Evolutionary conservation across 1,140 invertebrate genomes (phyloP).

Genomic region (Drosophila rufa): DNA sequence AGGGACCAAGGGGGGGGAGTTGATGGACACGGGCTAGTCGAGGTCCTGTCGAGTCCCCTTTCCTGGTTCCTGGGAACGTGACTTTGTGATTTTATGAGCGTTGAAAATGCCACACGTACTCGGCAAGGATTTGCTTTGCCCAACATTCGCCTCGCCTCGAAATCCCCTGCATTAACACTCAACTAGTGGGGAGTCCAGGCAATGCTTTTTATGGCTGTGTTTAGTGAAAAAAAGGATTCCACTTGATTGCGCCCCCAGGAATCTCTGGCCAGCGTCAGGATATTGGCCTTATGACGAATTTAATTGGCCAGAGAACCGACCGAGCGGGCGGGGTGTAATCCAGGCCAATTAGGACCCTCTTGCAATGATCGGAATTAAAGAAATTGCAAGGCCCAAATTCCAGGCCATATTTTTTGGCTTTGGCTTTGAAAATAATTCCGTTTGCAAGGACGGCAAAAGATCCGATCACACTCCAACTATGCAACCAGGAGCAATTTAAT

Average conservation of each 20-base stretch:
- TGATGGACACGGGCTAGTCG: slow-evolving; percentile 70
- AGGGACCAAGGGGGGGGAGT: slow-evolving; percentile 14
- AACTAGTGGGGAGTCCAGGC: slow-evolving; percentile 64
- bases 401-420: background rate
- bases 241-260: slow-evolving; percentile 67
- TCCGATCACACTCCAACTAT: slow-evolving; percentile 33
- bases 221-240: slow-evolving; percentile 79
- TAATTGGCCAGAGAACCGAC: slow-evolving; percentile 18
- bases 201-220: slow-evolving; percentile 79
- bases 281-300: slow-evolving; percentile 42
- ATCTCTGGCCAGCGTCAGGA: slow-evolving; percentile 14
- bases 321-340: slow-evolving; percentile 22
- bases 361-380: slow-evolving; percentile 26
- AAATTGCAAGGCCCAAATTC: slow-evolving; percentile 1
- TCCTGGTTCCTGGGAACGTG: slow-evolving; percentile 54
- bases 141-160: slow-evolving; percentile 1
- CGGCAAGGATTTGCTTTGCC: slow-evolving; percentile 55
- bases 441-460: slow-evolving; percentile 42
- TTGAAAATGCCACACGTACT: slow-evolving; percentile 73
- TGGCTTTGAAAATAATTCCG: slow-evolving; percentile 46
- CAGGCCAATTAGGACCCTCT: slow-evolving; percentile 45
- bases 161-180: slow-evolving; percentile 73
- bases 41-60: slow-evolving; percentile 37
- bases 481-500: slow-evolving; percentile 62
- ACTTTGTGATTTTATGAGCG: slow-evolving; percentile 82